Conservation (phyloP, 1,140 invertebrate genomes). For the Charaxes varanes region DNA sequence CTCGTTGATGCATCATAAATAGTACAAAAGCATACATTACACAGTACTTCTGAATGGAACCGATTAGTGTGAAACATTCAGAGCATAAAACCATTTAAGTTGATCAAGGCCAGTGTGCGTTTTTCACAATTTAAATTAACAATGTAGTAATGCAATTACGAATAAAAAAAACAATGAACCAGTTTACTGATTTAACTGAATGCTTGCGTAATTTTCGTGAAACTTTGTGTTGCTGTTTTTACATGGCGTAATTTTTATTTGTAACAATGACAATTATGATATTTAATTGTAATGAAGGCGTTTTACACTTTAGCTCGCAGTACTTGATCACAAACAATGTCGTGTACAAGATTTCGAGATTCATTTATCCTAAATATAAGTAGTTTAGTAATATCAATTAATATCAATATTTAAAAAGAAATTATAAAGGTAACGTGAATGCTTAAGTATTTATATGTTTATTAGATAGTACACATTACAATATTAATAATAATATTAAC, state of each 20-base stretch:
- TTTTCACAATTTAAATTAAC: conserved; percentile 4
- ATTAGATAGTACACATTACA: too few relatives aligned
- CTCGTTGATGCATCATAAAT: conserved; percentile 1
- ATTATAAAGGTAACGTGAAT: too few relatives aligned
- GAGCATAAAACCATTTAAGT: conserved; percentile 13
- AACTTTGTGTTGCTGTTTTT: too few relatives aligned
- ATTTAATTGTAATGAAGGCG: too few relatives aligned
- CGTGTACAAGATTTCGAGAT: conserved; percentile 1
- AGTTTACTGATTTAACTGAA: background rate
- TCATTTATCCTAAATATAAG: too few relatives aligned
- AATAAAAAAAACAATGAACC: background rate
- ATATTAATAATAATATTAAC: too few relatives aligned
- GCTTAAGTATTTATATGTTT: too few relatives aligned
- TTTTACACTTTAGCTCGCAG: background rate
- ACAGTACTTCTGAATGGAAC: background rate
- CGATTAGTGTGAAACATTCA: conserved; percentile 4
- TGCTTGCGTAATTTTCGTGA: background rate
- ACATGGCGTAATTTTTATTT: too few relatives aligned
- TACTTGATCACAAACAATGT: background rate
- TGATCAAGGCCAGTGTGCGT: conserved; percentile 12
- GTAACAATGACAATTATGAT: too few relatives aligned
- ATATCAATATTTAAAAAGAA: too few relatives aligned
- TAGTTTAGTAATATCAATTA: too few relatives aligned
- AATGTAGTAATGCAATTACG: conserved; percentile 3
- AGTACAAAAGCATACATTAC: conserved; percentile 1